Evolutionary conservation across 2,797 vertebrate genomes (phyloP), one percentile per base, ranked within the genome.

Genomic region (Botia almorhae): DNA sequence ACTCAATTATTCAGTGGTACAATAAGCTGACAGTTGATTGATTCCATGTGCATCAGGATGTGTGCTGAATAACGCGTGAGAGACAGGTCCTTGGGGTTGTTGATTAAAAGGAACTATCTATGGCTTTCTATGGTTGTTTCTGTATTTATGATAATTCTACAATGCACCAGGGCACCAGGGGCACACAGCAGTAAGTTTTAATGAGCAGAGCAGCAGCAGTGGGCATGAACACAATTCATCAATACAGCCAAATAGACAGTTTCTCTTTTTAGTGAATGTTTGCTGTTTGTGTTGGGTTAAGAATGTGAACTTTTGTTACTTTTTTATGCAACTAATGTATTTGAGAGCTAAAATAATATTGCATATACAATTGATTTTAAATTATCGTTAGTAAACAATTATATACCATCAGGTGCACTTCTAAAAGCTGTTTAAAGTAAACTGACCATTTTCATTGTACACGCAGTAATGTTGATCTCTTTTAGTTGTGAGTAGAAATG

Each of bases 141-240:
- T 81, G 67, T 76, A 36, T 78, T 78, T 70, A 81, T 72, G 67
- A 76, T 84, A 83, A 86, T 82, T 82, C 70, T 13, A 51, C 77
- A 78, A 74, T 69, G 78, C 33, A 81, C 80, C 17, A 58, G 78
- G 77, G 58, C 65, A 74, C 36, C 12, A 64, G 23, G 50, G 64
- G 55, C 56, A 73, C 64, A 82, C 26, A 70, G 70, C 81, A 74
- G 81, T 78, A 65, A 80, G 69, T 74, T 80, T 74, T 85, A 86
- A 81, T 81, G 63, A 82, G 81, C 43, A 48, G n/a, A 80, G 51
- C 23, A 75, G 61, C 71, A 58, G 74, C 61, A 46, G n/a, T 60
- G 39, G 63, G 74, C 19, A 82, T 67, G 21, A 68, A 56, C 74
- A 78, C 21, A 21, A 50, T 72, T 50, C 67, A 84, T 68, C 75